Evolutionary conservation across 2,888 invertebrate species (phyloP).

Genomic region (Yponomeuta sedellus): DNA sequence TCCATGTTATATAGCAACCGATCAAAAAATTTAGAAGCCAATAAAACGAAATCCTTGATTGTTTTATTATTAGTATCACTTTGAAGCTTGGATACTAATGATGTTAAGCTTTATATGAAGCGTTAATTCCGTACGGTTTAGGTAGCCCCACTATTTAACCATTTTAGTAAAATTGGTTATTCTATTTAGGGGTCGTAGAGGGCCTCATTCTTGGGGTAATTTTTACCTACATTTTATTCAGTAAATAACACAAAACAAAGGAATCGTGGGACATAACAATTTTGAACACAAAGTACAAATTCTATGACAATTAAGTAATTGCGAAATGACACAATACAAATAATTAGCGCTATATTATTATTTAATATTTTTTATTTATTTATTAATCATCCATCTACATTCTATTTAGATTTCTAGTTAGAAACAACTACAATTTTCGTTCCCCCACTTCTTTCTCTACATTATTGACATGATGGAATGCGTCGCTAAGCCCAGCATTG

Average conservation of each 20-base stretch:
- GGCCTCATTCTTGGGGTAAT: conserved; percentile 17
- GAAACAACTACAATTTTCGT: not conserved
- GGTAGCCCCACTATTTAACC: conserved; percentile 26
- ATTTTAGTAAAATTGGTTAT: not conserved
- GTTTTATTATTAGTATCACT: conserved; percentile 39
- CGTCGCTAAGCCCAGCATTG: not conserved
- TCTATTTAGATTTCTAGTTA: not conserved
- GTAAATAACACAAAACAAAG: not conserved
- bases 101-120: conserved; percentile 36
- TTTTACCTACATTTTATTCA: conserved; percentile 30
- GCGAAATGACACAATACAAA: too few relatives aligned
- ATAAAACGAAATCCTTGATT: conserved; percentile 28
- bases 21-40: conserved; percentile 41
- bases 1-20: conserved; percentile 44
- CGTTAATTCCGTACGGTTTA: conserved; percentile 53
- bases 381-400: not conserved
- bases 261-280: not conserved
- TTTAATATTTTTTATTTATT: not conserved
- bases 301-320: too few relatives aligned
- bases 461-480: not conserved
- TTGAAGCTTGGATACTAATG: conserved; percentile 45
- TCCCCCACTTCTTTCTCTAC: not conserved
- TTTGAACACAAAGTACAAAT: not conserved
- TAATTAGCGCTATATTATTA: too few relatives aligned
- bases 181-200: not conserved